A percentile compares a stretch with the other conserved stretches of the same genome.
phyloP scores from a whole-genome alignment of 2,888 invertebrate genomes.

The Limenitis camilla region DNA sequence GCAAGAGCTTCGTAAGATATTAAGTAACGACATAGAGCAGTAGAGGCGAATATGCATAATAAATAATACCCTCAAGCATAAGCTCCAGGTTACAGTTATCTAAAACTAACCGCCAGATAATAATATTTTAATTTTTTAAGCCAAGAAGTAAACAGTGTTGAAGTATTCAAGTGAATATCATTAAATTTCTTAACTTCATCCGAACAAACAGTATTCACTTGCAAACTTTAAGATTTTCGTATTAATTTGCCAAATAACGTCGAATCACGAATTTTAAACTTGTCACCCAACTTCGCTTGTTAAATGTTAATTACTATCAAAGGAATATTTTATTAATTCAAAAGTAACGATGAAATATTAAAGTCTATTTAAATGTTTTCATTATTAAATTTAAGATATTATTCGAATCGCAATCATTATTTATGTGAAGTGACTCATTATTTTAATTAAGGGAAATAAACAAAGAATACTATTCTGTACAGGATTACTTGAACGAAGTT shows the following conservation, averaged over 20 bases:
- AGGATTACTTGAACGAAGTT: too few species aligned
- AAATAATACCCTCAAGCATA: too few species aligned
- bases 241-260: constrained; percentile 68
- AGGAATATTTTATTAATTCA: background rate
- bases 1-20: too few species aligned
- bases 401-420: background rate
- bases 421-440: background rate
- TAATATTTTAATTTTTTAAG: too few species aligned
- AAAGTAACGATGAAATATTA: background rate
- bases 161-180: background rate
- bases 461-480: too few species aligned
- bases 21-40: too few species aligned
- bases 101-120: too few species aligned
- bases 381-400: background rate
- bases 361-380: background rate
- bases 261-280: constrained; percentile 65
- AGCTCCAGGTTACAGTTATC: too few species aligned
- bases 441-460: too few species aligned
- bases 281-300: constrained; percentile 61
- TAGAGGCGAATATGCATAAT: too few species aligned
- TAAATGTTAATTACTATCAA: constrained; percentile 56
- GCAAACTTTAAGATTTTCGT: constrained; percentile 58
- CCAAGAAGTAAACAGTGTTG: background rate
- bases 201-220: constrained; percentile 57
- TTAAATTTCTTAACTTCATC: constrained; percentile 34